Evolutionary conservation across 2,888 invertebrate genomes (phyloP).

Genomic region (Drosophila barbarae): DNA sequence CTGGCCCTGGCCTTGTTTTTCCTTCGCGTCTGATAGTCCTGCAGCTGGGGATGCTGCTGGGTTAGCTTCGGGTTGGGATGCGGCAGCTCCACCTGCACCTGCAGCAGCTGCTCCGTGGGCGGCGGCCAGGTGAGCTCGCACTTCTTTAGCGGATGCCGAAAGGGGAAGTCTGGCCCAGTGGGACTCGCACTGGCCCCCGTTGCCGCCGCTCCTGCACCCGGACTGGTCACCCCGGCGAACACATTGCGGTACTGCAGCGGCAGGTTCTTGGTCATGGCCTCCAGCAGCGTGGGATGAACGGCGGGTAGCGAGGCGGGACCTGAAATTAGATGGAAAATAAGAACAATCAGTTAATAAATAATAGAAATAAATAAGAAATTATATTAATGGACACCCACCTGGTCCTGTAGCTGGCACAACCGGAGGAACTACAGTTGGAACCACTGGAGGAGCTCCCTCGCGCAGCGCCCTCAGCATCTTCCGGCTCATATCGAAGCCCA

Average conservation of each 20-base stretch:
- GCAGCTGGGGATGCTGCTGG: constrained; percentile 57
- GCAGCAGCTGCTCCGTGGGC: constrained; percentile 45
- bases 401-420: background rate
- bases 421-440: constrained; percentile 4
- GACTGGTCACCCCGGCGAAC: constrained; percentile 70
- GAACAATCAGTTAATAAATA: no score
- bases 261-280: constrained; percentile 85
- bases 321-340: background rate
- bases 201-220: background rate
- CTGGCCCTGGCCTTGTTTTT: constrained; percentile 60
- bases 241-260: constrained; percentile 83
- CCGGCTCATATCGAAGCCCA: constrained; percentile 70
- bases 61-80: constrained; percentile 46
- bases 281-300: constrained; percentile 86
- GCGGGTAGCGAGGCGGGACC: constrained; percentile 78
- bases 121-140: constrained; percentile 48
- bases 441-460: constrained; percentile 41
- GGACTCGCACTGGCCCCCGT: constrained; percentile 76
- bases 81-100: constrained; percentile 43
- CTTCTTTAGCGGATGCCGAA: constrained; percentile 80
- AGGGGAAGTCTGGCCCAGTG: constrained; percentile 82
- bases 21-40: constrained; percentile 64
- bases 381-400: background rate
- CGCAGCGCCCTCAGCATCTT: constrained; percentile 65
- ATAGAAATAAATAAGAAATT: no score